Evolutionary conservation across 2,888 invertebrate species (phyloP).

Genomic region (Hypena proboscidalis): DNA sequence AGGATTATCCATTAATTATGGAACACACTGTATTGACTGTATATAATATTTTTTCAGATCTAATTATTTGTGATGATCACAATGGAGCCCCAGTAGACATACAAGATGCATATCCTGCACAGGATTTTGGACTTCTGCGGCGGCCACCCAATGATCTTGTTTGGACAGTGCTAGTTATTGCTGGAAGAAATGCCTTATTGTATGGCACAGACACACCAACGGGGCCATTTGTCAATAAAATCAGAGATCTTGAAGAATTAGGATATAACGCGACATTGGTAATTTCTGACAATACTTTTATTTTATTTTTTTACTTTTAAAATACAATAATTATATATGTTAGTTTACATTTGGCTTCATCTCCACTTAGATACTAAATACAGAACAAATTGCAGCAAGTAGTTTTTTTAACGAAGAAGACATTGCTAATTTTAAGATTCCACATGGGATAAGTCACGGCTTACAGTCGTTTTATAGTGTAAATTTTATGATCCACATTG

Average conservation of each 20-base stretch:
- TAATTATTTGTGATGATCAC: slow-evolving; percentile 86
- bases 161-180: slow-evolving; percentile 86
- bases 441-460: no score
- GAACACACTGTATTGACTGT: no score
- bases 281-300: slow-evolving; percentile 45
- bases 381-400: no score
- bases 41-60: no score
- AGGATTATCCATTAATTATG: no score
- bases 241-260: slow-evolving; percentile 86
- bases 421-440: no score
- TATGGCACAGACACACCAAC: slow-evolving; percentile 76
- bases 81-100: slow-evolving; percentile 78
- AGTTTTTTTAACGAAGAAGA: no score
- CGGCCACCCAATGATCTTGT: slow-evolving; percentile 63
- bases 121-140: slow-evolving; percentile 75
- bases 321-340: no score
- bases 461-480: no score
- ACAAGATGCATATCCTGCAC: slow-evolving; percentile 71
- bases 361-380: no score
- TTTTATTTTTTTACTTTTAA: not conserved
- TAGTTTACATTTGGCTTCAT: no score
- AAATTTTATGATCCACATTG: no score
- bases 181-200: slow-evolving; percentile 87
- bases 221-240: slow-evolving; percentile 86
- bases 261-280: slow-evolving; percentile 86